Evolutionary conservation across 2,113 vertebrate species (phyloP).

Genomic region (Myiagra hebetior): DNA sequence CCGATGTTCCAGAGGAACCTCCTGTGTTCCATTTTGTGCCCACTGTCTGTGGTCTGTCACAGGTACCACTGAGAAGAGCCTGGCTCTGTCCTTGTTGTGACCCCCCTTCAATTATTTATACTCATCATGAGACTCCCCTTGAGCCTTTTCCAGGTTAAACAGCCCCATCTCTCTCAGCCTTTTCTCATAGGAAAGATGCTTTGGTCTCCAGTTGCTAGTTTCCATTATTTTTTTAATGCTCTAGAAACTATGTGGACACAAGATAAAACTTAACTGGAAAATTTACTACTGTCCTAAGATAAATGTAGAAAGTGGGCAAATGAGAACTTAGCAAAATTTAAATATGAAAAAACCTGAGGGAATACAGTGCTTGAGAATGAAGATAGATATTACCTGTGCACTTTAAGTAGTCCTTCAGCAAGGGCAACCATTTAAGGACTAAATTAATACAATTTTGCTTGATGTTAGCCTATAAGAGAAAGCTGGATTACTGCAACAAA

Average conservation of each 20-base stretch:
- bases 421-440: not conserved
- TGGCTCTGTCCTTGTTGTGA: too few relatives aligned
- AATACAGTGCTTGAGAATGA: not conserved
- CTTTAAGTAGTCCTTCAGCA: not conserved
- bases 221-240: not conserved
- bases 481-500: not conserved
- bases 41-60: not conserved
- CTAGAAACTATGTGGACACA: not conserved
- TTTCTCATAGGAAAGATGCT: not conserved
- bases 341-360: not conserved
- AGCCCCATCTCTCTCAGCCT: not conserved
- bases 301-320: not conserved
- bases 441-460: not conserved
- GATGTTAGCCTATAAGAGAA: not conserved
- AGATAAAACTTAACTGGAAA: not conserved
- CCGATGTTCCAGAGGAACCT: not conserved
- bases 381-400: not conserved
- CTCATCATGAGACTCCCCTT: rapidly evolving
- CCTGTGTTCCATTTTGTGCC: not conserved
- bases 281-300: not conserved
- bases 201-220: not conserved
- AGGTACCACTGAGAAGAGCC: not conserved
- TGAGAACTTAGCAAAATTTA: not conserved
- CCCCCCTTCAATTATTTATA: not conserved
- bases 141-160: not conserved